Evolutionary conservation across 2,888 invertebrate species (phyloP), one percentile per base, ranked within the genome.

Genomic region (Podotricha telesiphe): DNA sequence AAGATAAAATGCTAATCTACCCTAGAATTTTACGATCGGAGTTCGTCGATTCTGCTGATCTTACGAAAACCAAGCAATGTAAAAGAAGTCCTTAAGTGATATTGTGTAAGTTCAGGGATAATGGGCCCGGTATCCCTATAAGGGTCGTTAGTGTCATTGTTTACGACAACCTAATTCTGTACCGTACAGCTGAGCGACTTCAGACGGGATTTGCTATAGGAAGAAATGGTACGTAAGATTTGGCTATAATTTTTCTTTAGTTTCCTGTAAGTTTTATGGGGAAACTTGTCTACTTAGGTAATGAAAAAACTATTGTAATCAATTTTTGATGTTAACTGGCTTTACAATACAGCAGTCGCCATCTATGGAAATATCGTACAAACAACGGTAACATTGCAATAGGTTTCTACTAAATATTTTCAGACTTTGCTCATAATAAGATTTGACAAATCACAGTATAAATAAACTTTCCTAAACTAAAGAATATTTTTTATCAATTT

Each of bases 51-150:
- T 65, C 47, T 20, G 62, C 50, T 71, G 68, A 68, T 64, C 67
- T 70, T 58, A 45, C 17, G 37, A 65, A 28, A 67, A 67, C 63
- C 50, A 67, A 70, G 59, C 59, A 67, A 55, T 68, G 68, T 64
- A 65, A 69, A 72, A 72, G 72, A 67, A 72, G 67, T 69, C 69
- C 65, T 37, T 74, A 73, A 74, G 73, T 73, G 74, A 71, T 73
- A 74, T 74, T 68, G 73, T 67, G 42, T 66, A 73, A 74, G 74
- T 74, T 73, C 61, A 68, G 68, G 68, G 66, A 68, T 73, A 70
- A 74, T 67, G 66, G 71, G 47, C 48, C 20, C 65, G 47, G 47
- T 51, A 67, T 68, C 70, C 65, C 65, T 63, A 28, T 55, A 67
- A 47, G 47, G 62, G 65, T 71, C 65, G 71, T 73, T 69, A 66